Percentiles rank a stretch among this genome's conserved stretches.
Evolutionary conservation across 2,797 vertebrate genomes (phyloP).

Genomic region (Poecile montanus): DNA sequence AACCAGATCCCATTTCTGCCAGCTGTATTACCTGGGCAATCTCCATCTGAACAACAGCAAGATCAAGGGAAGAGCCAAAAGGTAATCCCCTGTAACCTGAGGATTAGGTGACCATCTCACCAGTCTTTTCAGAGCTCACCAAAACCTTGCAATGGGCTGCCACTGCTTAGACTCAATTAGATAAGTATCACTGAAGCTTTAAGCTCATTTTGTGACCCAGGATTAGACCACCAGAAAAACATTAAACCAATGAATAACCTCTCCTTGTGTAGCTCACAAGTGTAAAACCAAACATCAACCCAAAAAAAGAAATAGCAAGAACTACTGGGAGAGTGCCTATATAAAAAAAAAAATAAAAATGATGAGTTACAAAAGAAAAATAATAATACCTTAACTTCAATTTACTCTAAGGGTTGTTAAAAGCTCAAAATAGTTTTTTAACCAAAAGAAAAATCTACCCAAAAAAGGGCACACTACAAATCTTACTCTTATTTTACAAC

Average conservation of each 20-base stretch:
- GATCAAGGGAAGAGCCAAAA: neutral
- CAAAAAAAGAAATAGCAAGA: neutral
- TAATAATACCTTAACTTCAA: neutral
- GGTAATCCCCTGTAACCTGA: neutral
- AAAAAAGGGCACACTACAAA: neutral
- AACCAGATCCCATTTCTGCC: slow-evolving; percentile 11
- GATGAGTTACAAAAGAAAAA: neutral
- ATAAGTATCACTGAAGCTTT: slow-evolving; percentile 15
- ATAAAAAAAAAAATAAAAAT: neutral
- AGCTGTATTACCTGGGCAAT: neutral
- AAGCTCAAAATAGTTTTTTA: neutral
- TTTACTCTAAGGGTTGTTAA: neutral
- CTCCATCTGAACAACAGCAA: neutral
- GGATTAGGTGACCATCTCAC: neutral
- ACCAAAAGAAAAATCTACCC: neutral
- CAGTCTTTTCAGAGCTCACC: neutral
- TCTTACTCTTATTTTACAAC: neutral
- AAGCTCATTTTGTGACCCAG: slow-evolving; percentile 18
- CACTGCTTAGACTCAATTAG: slow-evolving; percentile 20
- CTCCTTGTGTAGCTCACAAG: neutral
- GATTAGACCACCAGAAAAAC: slow-evolving; percentile 32
- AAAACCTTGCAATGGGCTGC: neutral
- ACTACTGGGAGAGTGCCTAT: neutral
- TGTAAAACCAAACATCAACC: neutral
- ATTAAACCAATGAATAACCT: neutral